Conservation (phyloP, 2,113 vertebrate species). For the Zosterops borbonicus region DNA sequence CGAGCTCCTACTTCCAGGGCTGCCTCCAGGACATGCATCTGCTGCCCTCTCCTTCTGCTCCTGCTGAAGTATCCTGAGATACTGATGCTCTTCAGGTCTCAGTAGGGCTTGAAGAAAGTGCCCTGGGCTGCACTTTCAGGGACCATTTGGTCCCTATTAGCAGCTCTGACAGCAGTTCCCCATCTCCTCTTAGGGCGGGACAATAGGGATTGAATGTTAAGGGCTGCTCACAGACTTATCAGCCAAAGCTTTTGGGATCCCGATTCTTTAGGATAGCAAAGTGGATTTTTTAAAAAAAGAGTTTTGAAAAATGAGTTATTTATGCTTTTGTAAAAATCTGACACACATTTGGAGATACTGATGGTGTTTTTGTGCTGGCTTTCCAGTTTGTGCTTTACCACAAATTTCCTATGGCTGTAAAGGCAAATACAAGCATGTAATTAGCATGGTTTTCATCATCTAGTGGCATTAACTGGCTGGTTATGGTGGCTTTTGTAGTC, state of each 20-base stretch:
- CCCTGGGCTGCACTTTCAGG: rapidly evolving
- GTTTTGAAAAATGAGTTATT: not conserved
- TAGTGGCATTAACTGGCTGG: conserved; percentile 28
- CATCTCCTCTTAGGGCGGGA: not conserved
- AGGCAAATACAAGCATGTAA: conserved; percentile 33
- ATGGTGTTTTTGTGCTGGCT: conserved; percentile 30
- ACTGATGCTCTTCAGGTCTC: not conserved
- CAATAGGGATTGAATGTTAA: not conserved
- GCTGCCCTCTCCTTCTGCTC: not conserved
- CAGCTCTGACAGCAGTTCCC: not conserved
- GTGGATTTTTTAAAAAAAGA: not conserved
- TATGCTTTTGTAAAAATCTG: not conserved
- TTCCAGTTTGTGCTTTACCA: conserved; percentile 49
- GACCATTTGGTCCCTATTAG: not conserved
- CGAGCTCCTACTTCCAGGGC: not conserved
- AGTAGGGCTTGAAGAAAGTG: not conserved
- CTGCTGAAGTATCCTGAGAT: not conserved
- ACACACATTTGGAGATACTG: not conserved
- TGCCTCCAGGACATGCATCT: not conserved
- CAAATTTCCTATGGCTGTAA: conserved; percentile 61
- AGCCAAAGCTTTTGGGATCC: not conserved
- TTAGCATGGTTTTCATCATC: conserved; percentile 50
- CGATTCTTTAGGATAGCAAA: not conserved
- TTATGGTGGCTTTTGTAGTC: conserved; percentile 3
- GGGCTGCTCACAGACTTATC: not conserved